Conservation (phyloP, 2,113 vertebrate genomes). For the Nyctibius bracteatus region DNA sequence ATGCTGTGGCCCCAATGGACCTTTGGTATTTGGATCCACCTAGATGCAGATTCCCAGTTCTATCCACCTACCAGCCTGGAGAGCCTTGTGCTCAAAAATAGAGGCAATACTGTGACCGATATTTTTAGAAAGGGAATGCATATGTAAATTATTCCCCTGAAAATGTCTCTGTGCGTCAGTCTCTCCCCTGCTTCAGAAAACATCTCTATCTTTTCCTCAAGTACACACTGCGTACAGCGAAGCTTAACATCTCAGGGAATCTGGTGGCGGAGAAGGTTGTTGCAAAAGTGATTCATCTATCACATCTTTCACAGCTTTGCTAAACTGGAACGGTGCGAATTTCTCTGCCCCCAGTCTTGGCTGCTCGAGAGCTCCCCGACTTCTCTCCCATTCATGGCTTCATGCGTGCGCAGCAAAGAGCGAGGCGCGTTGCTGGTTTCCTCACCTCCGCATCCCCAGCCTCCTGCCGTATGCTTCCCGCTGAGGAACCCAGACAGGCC, state of each 20-base stretch:
- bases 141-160: conserved; percentile 62
- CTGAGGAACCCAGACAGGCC: not conserved
- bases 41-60: not conserved
- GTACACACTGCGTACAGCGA: not conserved
- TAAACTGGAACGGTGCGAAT: not conserved
- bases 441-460: not conserved
- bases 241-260: conserved; percentile 4
- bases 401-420: accelerated
- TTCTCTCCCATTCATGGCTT: conserved; percentile 15
- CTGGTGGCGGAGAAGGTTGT: not conserved
- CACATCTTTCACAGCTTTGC: conserved; percentile 39
- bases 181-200: conserved; percentile 50
- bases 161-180: conserved; percentile 61
- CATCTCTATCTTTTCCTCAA: conserved; percentile 60
- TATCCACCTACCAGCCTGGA: not conserved
- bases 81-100: conserved; percentile 11
- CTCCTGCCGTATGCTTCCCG: not conserved
- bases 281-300: conserved; percentile 59
- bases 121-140: conserved; percentile 65
- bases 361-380: not conserved
- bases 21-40: not conserved
- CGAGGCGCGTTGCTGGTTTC: not conserved
- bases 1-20: not conserved
- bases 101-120: conserved; percentile 39
- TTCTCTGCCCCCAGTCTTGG: not conserved